phyloP scores from a whole-genome alignment of 2,888 invertebrate genomes.

The Willowsia nigromaculata region DNA sequence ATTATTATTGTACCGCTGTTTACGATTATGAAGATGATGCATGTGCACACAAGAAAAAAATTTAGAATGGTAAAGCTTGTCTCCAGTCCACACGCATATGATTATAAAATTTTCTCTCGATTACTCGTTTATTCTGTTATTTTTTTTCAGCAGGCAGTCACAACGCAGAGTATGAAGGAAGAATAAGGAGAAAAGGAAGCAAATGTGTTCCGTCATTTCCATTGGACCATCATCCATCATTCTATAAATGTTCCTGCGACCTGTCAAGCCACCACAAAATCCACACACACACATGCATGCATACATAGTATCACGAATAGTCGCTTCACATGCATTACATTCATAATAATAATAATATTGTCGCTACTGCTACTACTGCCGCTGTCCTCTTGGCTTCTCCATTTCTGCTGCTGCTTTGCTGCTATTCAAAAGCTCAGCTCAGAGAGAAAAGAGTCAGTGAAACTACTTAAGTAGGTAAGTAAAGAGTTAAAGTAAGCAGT shows the following conservation, averaged over 20 bases:
- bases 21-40: conserved; percentile 14
- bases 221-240: conserved; percentile 69
- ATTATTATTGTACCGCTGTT: conserved; percentile 8
- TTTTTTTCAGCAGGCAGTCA: not conserved
- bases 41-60: not conserved
- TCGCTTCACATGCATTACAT: conserved; percentile 1
- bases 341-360: conserved; percentile 21
- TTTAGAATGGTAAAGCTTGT: not conserved
- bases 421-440: not conserved
- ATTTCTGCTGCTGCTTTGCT: not conserved
- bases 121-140: not conserved
- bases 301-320: not conserved
- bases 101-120: conserved; percentile 34
- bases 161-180: not conserved
- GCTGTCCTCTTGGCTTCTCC: not conserved
- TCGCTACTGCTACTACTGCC: not conserved
- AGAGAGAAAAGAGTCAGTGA: not conserved
- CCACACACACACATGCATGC: conserved; percentile 29
- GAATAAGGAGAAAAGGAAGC: conserved; percentile 57
- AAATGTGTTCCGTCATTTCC: conserved; percentile 68
- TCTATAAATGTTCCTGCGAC: conserved; percentile 67
- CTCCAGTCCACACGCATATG: conserved; percentile 4
- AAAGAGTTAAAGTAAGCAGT: not conserved
- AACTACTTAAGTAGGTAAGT: conserved; percentile 5
- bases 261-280: conserved; percentile 61